Evolutionary conservation across 2,888 invertebrate species (phyloP).

Genomic region (Troides oblongomaculatus): DNA sequence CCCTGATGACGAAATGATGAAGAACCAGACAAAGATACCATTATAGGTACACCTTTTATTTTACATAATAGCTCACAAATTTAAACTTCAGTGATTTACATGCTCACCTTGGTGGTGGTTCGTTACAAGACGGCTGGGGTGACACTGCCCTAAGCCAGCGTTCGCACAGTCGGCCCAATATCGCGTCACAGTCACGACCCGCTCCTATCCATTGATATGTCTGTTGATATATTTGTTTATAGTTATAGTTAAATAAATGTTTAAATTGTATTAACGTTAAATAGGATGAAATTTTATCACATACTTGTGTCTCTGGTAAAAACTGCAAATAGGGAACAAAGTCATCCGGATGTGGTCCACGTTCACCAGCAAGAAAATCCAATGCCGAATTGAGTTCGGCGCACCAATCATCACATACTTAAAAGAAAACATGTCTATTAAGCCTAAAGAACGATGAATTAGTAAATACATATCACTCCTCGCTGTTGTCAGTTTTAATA

Average conservation of each 20-base stretch:
- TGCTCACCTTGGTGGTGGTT: slow-evolving; percentile 57
- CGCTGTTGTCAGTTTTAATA: no score
- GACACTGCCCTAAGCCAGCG: slow-evolving; percentile 86
- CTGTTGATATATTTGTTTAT: slow-evolving; percentile 38
- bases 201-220: slow-evolving; percentile 96
- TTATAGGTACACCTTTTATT: neutral
- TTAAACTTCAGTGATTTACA: neutral
- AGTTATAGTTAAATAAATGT: neutral
- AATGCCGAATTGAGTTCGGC: slow-evolving; percentile 87
- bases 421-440: slow-evolving; percentile 6
- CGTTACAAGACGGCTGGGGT: slow-evolving; percentile 47
- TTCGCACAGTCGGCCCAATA: slow-evolving; percentile 86
- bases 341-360: slow-evolving; percentile 89
- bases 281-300: neutral
- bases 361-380: slow-evolving; percentile 91
- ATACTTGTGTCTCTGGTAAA: slow-evolving; percentile 83
- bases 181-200: slow-evolving; percentile 92
- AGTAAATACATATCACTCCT: no score
- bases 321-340: slow-evolving; percentile 94
- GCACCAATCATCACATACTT: slow-evolving; percentile 86
- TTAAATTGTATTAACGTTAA: neutral
- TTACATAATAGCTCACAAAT: neutral
- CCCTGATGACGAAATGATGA: no score
- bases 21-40: neutral
- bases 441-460: neutral